Base-by-base conservation (phyloP, 1,140 invertebrate genomes). In the Patella vulgata region DNA sequence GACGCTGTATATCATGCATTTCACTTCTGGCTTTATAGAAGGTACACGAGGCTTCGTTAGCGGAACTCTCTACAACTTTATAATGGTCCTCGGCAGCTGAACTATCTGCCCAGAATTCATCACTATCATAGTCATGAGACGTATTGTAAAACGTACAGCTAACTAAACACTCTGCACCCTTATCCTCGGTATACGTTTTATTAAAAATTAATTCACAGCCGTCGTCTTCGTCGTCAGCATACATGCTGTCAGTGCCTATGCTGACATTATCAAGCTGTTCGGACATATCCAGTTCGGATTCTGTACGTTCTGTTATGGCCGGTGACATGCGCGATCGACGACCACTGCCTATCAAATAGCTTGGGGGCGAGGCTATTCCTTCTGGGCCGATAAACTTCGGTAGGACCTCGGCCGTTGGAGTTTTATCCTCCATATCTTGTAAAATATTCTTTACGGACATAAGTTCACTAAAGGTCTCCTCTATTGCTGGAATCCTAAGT, bases 1-100 rank as follows among this genome's bases (percentile, higher is more conserved):
- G 74, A 19, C 70, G 55, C 30, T 78, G 76, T 39, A 78, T 78
- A 42, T 78, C 76, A 47, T 73, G 69, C 76, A 78, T 78, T 57
- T 78, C 71, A 27, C 62, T 64, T 23, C 74, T 61, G 1, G 76
- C 76, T 53, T 76, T 71, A 23, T 74, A 62, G 59, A 78, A 78
- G 27, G 70, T 68, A 4, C 64, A 64, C 21, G 68, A 66, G 27
- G 68, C 74, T 1, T 68, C 67, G 33, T 75, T 67, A 1, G 73
- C 69, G 12, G 75, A 60, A 0, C 58, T 56, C 28, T 69, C 73
- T 9, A 75, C 44, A 2, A 64, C 62, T 42, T 70, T 56, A 50
- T 72, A 74, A n/a, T 54, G 51, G 9, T 68, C 71, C 28, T 78
- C 73, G 17, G 56, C 63, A 0, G 59, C 66, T 0, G 56, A 63